These are phyloP conservation scores for Tetrax tetrax DNA, from an alignment of 2,113 vertebrate genomes.

Conservation along the genomic window DNA sequence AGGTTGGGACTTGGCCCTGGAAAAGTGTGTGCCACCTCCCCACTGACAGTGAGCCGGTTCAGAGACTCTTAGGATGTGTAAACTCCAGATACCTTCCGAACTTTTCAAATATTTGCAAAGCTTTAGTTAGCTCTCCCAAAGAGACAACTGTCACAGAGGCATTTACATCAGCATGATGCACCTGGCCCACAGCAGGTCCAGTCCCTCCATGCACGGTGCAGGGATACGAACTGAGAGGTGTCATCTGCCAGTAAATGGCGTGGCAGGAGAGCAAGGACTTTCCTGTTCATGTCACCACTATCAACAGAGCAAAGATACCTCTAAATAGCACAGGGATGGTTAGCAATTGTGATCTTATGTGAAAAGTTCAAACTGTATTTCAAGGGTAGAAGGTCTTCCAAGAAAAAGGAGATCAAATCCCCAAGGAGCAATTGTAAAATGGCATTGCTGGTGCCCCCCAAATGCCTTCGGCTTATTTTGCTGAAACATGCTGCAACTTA, in stretches of 20 bases:
- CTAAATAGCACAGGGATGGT: neutral
- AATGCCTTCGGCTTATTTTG: neutral
- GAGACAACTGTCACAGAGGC: neutral
- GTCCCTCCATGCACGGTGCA: neutral
- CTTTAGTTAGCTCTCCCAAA: neutral
- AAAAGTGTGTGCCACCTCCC: neutral
- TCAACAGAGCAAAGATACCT: neutral
- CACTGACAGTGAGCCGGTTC: neutral
- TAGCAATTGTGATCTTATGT: neutral
- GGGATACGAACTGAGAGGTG: neutral
- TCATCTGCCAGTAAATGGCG: neutral
- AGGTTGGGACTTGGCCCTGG: neutral
- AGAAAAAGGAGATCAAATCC: neutral
- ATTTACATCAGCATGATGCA: fast-evolving
- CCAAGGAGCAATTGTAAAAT: neutral
- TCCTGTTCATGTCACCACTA: neutral
- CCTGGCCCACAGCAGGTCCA: neutral
- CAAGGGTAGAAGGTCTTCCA: neutral
- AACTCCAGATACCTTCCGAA: neutral
- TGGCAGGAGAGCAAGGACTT: neutral
- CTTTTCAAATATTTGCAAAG: neutral
- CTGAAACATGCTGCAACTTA: neutral
- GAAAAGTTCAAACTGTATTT: slow-evolving; percentile 28
- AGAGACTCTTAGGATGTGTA: neutral
- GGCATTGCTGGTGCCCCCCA: neutral